Evolutionary conservation across 2,113 vertebrate genomes (phyloP), one percentile per base, ranked within the genome.

Genomic region (Alouatta palliata): DNA sequence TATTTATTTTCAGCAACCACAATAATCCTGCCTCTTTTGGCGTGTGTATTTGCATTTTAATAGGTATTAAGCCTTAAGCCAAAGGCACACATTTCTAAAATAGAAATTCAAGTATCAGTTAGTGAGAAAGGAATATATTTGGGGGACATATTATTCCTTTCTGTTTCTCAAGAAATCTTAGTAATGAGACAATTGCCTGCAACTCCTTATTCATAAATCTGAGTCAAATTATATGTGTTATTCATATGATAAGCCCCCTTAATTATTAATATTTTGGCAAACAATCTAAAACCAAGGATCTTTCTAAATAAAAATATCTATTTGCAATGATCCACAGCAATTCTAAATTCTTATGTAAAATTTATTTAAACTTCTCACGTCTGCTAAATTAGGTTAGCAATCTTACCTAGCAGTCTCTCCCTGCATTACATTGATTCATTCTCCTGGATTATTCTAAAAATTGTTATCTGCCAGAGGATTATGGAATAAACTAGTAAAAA

Each of bases 41-140:
- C n/a, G n/a, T 93, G 61, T 77, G n/a, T 32, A 95, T 97, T 96
- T 97, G 75, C 54, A 77, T 96, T 96, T 95, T 93, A 95, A 73
- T 91, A 81, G 37, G 64, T 87, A 81, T 88, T 96, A 93, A 94
- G 32, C 25, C 64, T 91, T 84, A 96, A 90, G 37, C 61, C 83
- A 90, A 93, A 95, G 8, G 30, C 35, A 88, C 85, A 94, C 25
- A 77, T 93, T 94, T 93, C 25, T 94, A 70, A 96, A 96, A 87
- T 70, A 92, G 52, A 94, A 90, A 92, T 87, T 91, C 19, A 90
- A 40, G 30, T 95, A 92, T 68, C 84, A 92, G 61, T 81, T 91
- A 95, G 93, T 90, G 56, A 9, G 73, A 84, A 90, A 92, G 4
- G 12, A 37, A 52, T 92, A 23, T 88, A 77, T 84, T 94, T 94